Percentiles rank a stretch among this genome's conserved stretches.
These are phyloP conservation scores for Ceratotherium simum DNA, from an alignment of 2,113 vertebrate species.

Conservation along the genomic window DNA sequence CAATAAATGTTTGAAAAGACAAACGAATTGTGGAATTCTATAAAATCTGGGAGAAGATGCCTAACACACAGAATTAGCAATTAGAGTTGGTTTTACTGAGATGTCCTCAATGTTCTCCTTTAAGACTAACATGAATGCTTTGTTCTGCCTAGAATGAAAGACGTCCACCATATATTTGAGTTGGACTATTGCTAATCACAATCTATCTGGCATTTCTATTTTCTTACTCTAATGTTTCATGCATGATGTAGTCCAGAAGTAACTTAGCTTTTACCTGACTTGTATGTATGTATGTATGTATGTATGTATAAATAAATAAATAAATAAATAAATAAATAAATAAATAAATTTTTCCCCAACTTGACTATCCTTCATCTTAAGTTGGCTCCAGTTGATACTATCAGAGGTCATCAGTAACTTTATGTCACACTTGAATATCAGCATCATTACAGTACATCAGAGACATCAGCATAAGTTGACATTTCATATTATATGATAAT, in stretches of 20 bases:
- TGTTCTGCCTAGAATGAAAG: conserved; percentile 3
- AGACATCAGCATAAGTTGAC: neutral
- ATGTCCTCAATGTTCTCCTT: neutral
- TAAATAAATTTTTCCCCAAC: neutral
- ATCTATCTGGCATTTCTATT: neutral
- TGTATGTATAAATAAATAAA: too few species aligned
- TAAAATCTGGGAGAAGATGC: neutral
- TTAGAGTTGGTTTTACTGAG: neutral
- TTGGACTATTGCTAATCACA: neutral
- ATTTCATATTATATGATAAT: neutral
- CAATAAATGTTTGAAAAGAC: neutral
- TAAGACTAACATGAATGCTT: neutral
- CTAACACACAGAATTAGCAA: neutral
- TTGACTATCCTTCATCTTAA: neutral
- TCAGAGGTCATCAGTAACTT: neutral
- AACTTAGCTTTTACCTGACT: neutral
- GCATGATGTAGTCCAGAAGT: neutral
- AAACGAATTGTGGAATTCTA: neutral
- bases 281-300: neutral
- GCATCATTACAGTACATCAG: neutral
- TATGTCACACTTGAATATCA: neutral
- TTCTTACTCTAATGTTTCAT: neutral
- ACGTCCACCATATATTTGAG: neutral
- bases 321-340: too few species aligned
- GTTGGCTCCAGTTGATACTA: neutral